Evolutionary conservation across 2,888 invertebrate species (phyloP), one percentile per base, ranked within the genome.

Genomic region (Neoascia interrupta): DNA sequence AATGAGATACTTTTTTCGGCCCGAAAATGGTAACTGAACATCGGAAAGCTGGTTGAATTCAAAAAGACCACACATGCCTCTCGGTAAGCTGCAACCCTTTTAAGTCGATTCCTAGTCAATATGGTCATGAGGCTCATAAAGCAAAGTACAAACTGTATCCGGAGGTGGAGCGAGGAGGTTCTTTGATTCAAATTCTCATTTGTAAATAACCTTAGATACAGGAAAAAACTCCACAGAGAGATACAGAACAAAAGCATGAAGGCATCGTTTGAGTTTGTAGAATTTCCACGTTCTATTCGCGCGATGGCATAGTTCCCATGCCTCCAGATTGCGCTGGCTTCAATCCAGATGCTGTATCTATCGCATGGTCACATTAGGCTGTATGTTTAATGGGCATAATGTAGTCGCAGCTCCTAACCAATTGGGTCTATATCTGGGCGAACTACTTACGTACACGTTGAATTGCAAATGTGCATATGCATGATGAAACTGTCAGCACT

Each of bases 241-340:
- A n/a, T n/a, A n/a, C n/a, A n/a, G n/a, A n/a, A n/a, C n/a, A n/a
- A n/a, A n/a, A n/a, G n/a, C n/a, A n/a, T n/a, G n/a, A n/a, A n/a
- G n/a, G n/a, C n/a, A n/a, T n/a, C n/a, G n/a, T n/a, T n/a, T n/a
- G n/a, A n/a, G n/a, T n/a, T n/a, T n/a, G n/a, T 36, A 36, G 54
- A 39, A 54, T 54, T 54, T 54, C 11, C 26, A 16, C 21, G 28
- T 19, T 28, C 18, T n/a, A 56, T 19, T 41, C 8, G 1, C 16
- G 16, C n/a, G 26, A 18, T 53, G 69, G 58, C 58, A 76, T 68
- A 26, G 70, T 70, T 76, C 75, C 45, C 75, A 75, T 63, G 51
- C 43, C 34, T 70, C 69, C 36, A 51, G 58, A 75, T 63, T 26
- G 51, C n/a, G 8, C 31, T n/a, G 28, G 26, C 51, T 76, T 63